Base-by-base conservation (phyloP, 2,797 vertebrate genomes). In the Lagorchestes hirsutus region DNA sequence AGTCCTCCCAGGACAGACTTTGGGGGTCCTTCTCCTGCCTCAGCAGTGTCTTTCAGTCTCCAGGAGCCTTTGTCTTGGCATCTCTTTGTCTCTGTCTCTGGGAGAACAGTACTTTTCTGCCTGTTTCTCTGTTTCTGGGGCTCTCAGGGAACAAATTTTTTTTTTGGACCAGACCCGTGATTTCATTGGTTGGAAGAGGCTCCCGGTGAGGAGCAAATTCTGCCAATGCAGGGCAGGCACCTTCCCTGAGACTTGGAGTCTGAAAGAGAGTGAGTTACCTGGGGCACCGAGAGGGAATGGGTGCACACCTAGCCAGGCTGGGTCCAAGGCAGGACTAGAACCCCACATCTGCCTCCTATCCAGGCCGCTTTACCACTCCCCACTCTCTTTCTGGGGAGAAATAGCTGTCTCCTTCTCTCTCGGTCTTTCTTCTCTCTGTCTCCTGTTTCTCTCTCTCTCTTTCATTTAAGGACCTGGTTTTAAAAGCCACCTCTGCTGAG, bases 41-140 rank as follows among this genome's bases (percentile, higher is more conserved):
- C 40, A 50, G 74, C 74, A 24, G 74, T 24, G 67, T 40, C 67
- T 74, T 74, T 74, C 40, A 16, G 34, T 74, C 74, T 87, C 24
- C 22, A 0, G 22, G 74, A 87, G 74, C 40, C 74, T 87, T 87
- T 87, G 74, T 87, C 74, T 87, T 87, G 22, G 9, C 9, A 40
- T 10, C 40, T 46, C 74, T 87, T 87, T 87, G 74, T 74, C 67
- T 74, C 62, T 87, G 74, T 87, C 74, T 87, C 74, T 87, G 74
- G 74, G 74, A 87, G 74, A 87, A 87, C 74, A 87, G 40, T 50
- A 87, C 74, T 87, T 87, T 87, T 87, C 74, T 87, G 74, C 74
- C 74, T 87, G 18, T 50, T 87, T 87, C 67, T 82, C 74, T 87
- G 74, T 87, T 87, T 87, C 74, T 87, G 74, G 74, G 74, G 74